Conservation (phyloP, 1,140 invertebrate species). For the Cyclina sinensis region DNA sequence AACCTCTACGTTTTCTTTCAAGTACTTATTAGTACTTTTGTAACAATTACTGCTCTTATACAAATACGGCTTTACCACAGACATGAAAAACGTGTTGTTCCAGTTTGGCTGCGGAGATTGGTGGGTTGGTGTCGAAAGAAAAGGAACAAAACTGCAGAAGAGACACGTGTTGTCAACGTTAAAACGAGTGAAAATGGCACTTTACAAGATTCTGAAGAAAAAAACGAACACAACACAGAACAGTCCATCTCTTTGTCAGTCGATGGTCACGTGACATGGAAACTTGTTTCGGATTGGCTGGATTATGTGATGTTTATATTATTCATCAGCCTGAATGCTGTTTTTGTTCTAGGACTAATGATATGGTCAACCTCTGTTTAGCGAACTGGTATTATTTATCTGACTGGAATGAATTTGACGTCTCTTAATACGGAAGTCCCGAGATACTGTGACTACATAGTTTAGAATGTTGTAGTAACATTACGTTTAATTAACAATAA, state of each 20-base stretch:
- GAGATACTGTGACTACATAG: too few relatives aligned
- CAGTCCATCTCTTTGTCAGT: background rate
- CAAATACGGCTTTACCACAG: conserved; percentile 60
- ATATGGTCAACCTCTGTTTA: background rate
- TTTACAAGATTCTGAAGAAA: background rate
- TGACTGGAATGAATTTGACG: too few relatives aligned
- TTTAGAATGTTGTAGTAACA: too few relatives aligned
- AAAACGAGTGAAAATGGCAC: background rate
- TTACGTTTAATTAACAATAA: too few relatives aligned
- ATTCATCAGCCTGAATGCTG: background rate
- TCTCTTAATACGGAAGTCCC: too few relatives aligned
- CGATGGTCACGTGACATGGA: background rate
- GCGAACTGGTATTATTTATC: too few relatives aligned
- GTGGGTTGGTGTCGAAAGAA: background rate
- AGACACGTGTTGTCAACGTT: background rate
- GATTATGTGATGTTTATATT: background rate
- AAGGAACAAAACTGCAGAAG: too few relatives aligned
- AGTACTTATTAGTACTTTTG: conserved; percentile 52
- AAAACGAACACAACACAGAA: background rate
- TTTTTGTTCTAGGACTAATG: background rate
- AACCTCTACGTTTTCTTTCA: conserved; percentile 57
- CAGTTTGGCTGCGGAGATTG: conserved; percentile 10
- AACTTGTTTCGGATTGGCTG: background rate
- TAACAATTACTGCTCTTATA: conserved; percentile 30
- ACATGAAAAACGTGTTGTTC: background rate